Base-by-base conservation (phyloP, 2,888 invertebrate genomes). In the Drosophila leonis region DNA sequence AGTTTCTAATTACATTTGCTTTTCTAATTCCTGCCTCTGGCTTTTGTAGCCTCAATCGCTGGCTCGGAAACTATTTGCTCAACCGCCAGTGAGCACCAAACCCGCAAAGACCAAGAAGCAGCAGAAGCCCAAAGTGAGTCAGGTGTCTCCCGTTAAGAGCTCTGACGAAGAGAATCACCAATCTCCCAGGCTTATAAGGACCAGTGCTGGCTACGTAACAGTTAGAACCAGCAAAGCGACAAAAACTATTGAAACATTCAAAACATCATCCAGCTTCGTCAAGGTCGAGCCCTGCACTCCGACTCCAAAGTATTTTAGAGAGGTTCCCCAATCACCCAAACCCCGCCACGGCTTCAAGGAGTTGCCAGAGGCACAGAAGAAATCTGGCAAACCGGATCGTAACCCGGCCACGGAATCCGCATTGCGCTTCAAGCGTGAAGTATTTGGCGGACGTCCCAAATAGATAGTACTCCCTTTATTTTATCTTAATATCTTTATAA, bases 281-380 rank as follows among this genome's bases (percentile, higher is more conserved):
- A 69, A 78, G 24, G 91, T 92, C 7, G 92, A 92, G 72, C 90
- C 90, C 4, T 37, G 79, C 7, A 90, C 92, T 0, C 92, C 92
- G 7, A 75, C 41, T 9, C 72, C 65, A 2, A 82, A 83, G 52
- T 70, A 80, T 62, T 92, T 92, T 20, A 83, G 75, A 12, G 92
- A 91, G 65, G 72, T 85, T 64, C 88, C 90, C 0, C 51, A 76
- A n/a, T 83, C 91, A 0, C 91, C 92, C 0, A 29, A 18, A 1
- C 52, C 51, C 31, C 51, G 44, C 8, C 49, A n/a, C 12, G 74
- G 70, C 0, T 83, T 83, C n/a, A 48, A 48, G 2, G 72, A 63
- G 27, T 9, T 51, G 29, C 56, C 70, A 4, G 15, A 13, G 7
- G 31, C 51, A 5, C 39, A 41, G 0, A 51, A 55, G 39, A 13